phyloP scores from a whole-genome alignment of 2,888 invertebrate genomes.

The Trachelus troglodyta region DNA sequence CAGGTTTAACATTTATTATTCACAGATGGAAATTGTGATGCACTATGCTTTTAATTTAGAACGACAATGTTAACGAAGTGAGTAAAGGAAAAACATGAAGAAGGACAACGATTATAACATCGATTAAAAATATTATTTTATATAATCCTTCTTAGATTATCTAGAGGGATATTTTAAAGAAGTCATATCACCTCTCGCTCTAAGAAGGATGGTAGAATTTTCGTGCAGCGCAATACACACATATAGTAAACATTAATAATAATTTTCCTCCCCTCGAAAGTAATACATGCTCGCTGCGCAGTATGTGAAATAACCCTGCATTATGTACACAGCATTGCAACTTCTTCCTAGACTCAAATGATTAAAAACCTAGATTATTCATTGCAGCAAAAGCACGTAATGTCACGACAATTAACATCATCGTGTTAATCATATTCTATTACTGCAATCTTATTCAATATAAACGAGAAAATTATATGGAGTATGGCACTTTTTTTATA shows the following conservation, averaged over 20 bases:
- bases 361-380: not conserved
- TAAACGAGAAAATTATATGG: not conserved
- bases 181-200: not conserved
- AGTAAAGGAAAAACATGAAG: not conserved
- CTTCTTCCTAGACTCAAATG: not conserved
- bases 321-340: not conserved
- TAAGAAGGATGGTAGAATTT: not conserved
- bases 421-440: not conserved
- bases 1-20: not conserved
- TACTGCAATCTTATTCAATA: not conserved
- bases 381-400: not conserved
- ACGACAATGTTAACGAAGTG: not conserved
- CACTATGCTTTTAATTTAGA: not conserved
- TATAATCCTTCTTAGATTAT: not conserved
- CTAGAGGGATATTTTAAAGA: not conserved
- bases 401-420: not conserved
- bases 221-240: conserved; percentile 42
- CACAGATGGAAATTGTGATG: not conserved
- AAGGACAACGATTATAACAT: not conserved
- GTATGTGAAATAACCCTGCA: not conserved
- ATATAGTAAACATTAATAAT: conserved; percentile 22
- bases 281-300: not conserved
- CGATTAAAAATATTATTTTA: not conserved
- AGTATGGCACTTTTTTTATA: not conserved
- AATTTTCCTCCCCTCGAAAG: not conserved